A percentile compares a stretch with the other conserved stretches of the same genome.
phyloP scores from a whole-genome alignment of 1,140 invertebrate species.

The Philotrypesis tridentata region DNA sequence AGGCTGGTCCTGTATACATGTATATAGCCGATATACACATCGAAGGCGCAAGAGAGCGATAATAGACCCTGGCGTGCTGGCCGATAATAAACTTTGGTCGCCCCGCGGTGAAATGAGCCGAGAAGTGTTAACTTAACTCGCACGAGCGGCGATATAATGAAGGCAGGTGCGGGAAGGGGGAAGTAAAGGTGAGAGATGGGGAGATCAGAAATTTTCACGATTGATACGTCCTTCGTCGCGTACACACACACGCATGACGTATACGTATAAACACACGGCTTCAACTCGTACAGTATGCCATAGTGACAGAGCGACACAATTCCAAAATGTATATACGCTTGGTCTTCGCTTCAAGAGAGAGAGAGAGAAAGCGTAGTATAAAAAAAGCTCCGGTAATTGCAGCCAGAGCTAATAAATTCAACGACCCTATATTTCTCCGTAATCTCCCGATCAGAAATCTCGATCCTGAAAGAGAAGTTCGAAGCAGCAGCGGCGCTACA shows the following conservation, averaged over 20 bases:
- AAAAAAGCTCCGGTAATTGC: background rate
- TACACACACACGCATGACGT: background rate
- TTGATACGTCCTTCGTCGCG: background rate
- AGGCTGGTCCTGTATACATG: background rate
- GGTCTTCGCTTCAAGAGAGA: too few relatives aligned
- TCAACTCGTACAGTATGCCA: too few relatives aligned
- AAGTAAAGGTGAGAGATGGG: background rate
- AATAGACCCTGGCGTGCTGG: constrained; percentile 26
- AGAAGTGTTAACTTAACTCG: background rate
- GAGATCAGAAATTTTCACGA: background rate
- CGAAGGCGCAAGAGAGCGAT: background rate
- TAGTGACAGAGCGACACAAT: background rate
- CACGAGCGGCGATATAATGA: background rate
- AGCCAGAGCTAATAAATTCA: background rate
- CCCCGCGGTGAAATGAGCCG: constrained; percentile 1
- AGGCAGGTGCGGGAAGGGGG: background rate
- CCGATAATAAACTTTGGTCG: constrained; percentile 28
- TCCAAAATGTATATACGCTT: background rate
- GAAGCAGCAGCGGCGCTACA: too few relatives aligned
- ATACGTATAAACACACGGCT: too few relatives aligned
- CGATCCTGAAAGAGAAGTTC: background rate
- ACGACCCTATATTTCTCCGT: background rate
- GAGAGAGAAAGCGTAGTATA: background rate
- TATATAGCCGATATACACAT: background rate
- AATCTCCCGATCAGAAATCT: background rate